Base-by-base conservation (phyloP, 1,140 invertebrate genomes). In the Himalopsyche phryganea region DNA sequence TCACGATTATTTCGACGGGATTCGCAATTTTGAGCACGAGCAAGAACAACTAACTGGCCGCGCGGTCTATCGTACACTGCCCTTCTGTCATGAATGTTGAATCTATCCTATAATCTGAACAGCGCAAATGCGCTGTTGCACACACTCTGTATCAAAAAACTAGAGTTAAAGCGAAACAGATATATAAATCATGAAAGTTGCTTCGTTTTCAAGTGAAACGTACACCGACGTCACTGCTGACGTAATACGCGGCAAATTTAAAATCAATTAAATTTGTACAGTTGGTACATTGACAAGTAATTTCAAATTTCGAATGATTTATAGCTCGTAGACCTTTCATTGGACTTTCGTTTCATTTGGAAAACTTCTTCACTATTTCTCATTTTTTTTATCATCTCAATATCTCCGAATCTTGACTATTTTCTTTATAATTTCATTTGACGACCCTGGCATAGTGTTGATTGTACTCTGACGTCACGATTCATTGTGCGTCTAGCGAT, bases 211-310 rank as follows among this genome's bases (percentile, higher is more conserved):
- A 50, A 47, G 32, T 33, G 47, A 53, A 47, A 69, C 75, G 72
- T 73, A 72, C 72, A 72, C 71, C 71, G 66, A 66, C 51, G 61
- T 56, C 59, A 61, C 58, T 47, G 65, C 68, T 75, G 70, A 77
- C 76, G 76, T 78, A 74, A 78, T 65, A 66, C 70, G 75, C 75
- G 76, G 70, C 72, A 77, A 76, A 74, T 78, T 78, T 71, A 74
- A 77, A 78, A 63, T 59, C 61, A 63, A 63, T 63, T 63, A 58
- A 35, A 19, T 49, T 28, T 28, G 51, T 59, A 55, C 61, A 58
- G 45, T 55, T 38, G 35, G 13, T 55, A 50, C 23, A 28, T 28
- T 28, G 23, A 28, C 23, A 28, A 28, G 23, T 28, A 28, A 28
- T 28, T 28, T 28, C 23, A 28, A 28, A 28, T 28, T 28, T 28